Base-by-base conservation (phyloP, 2,113 vertebrate species). In the Scomber scombrus region DNA sequence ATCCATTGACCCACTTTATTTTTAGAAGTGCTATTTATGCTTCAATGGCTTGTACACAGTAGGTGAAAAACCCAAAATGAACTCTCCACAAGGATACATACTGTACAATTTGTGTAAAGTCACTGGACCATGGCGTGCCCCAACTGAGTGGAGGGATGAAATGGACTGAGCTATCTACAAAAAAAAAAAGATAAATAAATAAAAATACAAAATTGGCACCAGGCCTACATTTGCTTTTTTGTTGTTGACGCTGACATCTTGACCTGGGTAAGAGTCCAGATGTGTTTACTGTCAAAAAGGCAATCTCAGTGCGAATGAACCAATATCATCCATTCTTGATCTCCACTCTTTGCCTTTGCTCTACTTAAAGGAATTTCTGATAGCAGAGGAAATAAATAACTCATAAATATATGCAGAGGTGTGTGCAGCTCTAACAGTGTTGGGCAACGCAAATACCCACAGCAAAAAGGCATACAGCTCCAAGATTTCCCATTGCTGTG, bases 1-100 rank as follows among this genome's bases (percentile, higher is more conserved):
- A 83, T 71, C 76, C 61, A 51, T 31, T 46, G 62, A 51, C 61
- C 55, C 23, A 40, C 55, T 83, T 74, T 87, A 82, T 70, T 88
- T 86, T 90, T 76, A 88, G 87, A 72, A 72, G 65, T 57, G 15
- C 68, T 84, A 75, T 91, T 79, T 77, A 66, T 88, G 75, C 76
- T 81, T 79, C 78, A 75, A 34, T 71, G 79, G 80, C 63, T 77
- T 19, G 21, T 58, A 52, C 72, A 66, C 62, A 40, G 74, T 31
- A 80, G 73, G 52, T 81, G 72, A 79, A 65, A 29, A 80, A 14
- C 52, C 63, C 31, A 64, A 64, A 66, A 83, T 67, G 49, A 83
- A 83, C 80, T 64, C 58, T 52, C 40, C 61, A 43, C 50, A 68
- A 84, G 65, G 49, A 68, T 64, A 57, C 67, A 34, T 74, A 69